phyloP scores from a whole-genome alignment of 2,888 invertebrate species.

The Abrostola tripartita region DNA sequence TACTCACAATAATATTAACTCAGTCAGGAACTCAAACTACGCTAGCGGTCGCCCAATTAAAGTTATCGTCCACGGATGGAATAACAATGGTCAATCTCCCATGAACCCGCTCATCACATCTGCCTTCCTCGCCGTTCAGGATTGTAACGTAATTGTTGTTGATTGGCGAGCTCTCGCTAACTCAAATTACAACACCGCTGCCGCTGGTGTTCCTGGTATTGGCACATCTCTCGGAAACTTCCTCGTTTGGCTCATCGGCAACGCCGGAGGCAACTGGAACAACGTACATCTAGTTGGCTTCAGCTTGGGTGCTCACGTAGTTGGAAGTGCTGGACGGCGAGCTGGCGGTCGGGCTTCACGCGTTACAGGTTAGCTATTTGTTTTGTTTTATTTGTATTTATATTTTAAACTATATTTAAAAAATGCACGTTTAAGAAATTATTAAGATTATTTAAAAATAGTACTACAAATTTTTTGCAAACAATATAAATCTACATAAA shows the following conservation, averaged over 20 bases:
- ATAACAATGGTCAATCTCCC: slow-evolving; percentile 66
- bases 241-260: slow-evolving; percentile 75
- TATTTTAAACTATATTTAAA: neutral
- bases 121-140: slow-evolving; percentile 69
- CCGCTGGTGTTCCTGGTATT: slow-evolving; percentile 70
- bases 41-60: slow-evolving; percentile 58
- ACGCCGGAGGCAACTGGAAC: slow-evolving; percentile 74
- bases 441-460: too few relatives aligned
- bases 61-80: slow-evolving; percentile 79
- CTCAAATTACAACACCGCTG: slow-evolving; percentile 66
- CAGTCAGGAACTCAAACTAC: slow-evolving; percentile 70
- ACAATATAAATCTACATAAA: too few relatives aligned
- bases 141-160: slow-evolving; percentile 78
- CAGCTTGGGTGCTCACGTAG: slow-evolving; percentile 84
- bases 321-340: slow-evolving; percentile 74
- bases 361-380: slow-evolving; percentile 67
- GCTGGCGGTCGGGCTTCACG: slow-evolving; percentile 61
- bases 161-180: slow-evolving; percentile 75
- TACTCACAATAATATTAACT: slow-evolving; percentile 66
- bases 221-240: slow-evolving; percentile 78
- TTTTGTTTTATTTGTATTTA: neutral
- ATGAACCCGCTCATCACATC: slow-evolving; percentile 66
- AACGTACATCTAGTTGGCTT: slow-evolving; percentile 81
- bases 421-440: too few relatives aligned
- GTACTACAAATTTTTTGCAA: too few relatives aligned